Base-by-base conservation (phyloP, 2,113 vertebrate genomes). In the Lophotis ruficrista region DNA sequence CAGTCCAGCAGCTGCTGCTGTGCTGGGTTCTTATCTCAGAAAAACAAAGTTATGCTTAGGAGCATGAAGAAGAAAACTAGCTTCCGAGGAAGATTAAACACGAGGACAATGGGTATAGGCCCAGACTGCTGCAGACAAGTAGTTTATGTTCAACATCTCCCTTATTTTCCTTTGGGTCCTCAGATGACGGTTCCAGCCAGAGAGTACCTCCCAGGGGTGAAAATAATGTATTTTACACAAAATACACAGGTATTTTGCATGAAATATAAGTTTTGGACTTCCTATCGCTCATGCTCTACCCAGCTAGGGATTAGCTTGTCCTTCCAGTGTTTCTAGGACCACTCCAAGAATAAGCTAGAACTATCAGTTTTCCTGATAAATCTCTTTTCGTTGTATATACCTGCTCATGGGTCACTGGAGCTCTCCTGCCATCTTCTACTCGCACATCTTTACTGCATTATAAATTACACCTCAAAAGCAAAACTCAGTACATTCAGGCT, bases 271-370 rank as follows among this genome's bases (percentile, higher is more conserved):
- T 17, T 45, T 57, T 4, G 31, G 48, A 22, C 28, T 18, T 75
- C 33, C 14, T 68, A 4, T 23, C 57, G 2, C 61, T 45, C 1
- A 1, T 37, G 51, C n/a, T 78, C 28, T n/a, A 27, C 1, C 0
- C 33, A 41, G 73, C 23, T 31, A 37, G 48, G 57, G 18, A 47
- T 56, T 14, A 31, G 24, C 43, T 61, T 68, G n/a, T 43, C 61
- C 85, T 65, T 38, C 43, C 22, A 60, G 38, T 9, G 4, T 14
- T 87, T 48, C 45, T 30, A 28, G 33, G 24, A 53, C 31, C 6
- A 14, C 53, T 50, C 51, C 25, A 60, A 72, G 57, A 75, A 51
- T 6, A 48, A 84, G 41, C 35, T 30, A 1, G 1, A 56, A 77
- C 58, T 75, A 82, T 38, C 56, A 72, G 38, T 31, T 68, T 57